A percentile compares a stretch with the other conserved stretches of the same genome.
Evolutionary conservation across 2,888 invertebrate species (phyloP).

Genomic region (Sinelater perroti): DNA sequence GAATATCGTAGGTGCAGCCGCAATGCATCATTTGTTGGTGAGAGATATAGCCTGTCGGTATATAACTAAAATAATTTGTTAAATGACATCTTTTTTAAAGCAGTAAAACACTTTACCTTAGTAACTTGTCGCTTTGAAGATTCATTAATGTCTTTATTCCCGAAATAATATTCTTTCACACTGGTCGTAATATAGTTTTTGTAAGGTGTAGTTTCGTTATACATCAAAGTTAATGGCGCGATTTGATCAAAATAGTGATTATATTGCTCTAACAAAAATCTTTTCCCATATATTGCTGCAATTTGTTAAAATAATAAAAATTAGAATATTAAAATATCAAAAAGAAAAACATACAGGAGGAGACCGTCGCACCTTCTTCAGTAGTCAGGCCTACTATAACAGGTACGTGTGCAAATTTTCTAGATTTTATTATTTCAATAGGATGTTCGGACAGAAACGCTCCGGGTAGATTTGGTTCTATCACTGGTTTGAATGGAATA

Average conservation of each 20-base stretch:
- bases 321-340: conserved; percentile 61
- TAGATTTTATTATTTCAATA: conserved; percentile 60
- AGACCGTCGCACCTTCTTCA: conserved; percentile 77
- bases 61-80: conserved; percentile 66
- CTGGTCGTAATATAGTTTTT: conserved; percentile 48
- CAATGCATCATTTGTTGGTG: conserved; percentile 70
- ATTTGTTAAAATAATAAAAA: background rate
- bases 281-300: conserved; percentile 51
- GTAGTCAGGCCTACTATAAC: conserved; percentile 78
- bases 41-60: conserved; percentile 76
- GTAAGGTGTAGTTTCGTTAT: conserved; percentile 56
- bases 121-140: conserved; percentile 24
- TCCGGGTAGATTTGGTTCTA: conserved; percentile 72
- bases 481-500: conserved; percentile 81
- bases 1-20: conserved; percentile 64
- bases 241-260: conserved; percentile 59
- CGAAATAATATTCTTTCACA: conserved; percentile 62
- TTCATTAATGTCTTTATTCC: conserved; percentile 52
- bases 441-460: conserved; percentile 76
- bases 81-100: background rate
- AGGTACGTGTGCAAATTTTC: conserved; percentile 66
- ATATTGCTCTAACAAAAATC: conserved; percentile 56
- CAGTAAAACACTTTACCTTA: conserved; percentile 41
- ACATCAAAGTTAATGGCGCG: conserved; percentile 59
- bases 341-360: conserved; percentile 69